These are phyloP conservation scores for Drosophila nigrodunni DNA, from an alignment of 1,140 invertebrate genomes.

Conservation along the genomic window DNA sequence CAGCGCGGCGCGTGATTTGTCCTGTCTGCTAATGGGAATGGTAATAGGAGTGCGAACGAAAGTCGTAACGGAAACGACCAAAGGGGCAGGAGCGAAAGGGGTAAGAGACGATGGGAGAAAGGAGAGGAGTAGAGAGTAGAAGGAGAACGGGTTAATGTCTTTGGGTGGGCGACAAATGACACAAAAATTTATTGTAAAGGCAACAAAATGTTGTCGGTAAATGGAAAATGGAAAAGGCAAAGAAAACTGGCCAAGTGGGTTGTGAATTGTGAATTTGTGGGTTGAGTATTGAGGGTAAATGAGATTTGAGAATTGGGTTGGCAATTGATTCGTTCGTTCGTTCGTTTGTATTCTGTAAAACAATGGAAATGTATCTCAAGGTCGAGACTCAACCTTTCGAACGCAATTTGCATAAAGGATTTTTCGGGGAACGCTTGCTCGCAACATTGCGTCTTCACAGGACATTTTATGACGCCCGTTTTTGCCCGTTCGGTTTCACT, in stretches of 20 bases:
- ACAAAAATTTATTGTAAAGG: not conserved
- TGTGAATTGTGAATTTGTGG: not conserved
- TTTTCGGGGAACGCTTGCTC: conserved; percentile 53
- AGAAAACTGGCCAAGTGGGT: not conserved
- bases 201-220: not conserved
- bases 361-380: conserved; percentile 33
- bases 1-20: conserved; percentile 43
- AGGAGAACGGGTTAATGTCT: conserved; percentile 28
- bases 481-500: conserved; percentile 12
- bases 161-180: conserved; percentile 12
- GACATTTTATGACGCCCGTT: conserved; percentile 31
- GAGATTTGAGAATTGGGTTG: not conserved
- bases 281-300: not conserved
- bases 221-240: not conserved
- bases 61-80: conserved; percentile 7
- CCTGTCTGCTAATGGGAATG: conserved; percentile 39
- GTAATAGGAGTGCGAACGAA: conserved; percentile 19
- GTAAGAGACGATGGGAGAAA: not conserved
- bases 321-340: conserved; percentile 27
- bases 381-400: conserved; percentile 29
- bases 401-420: conserved; percentile 72
- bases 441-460: conserved; percentile 61
- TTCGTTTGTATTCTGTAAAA: conserved; percentile 11
- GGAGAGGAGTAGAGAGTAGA: not conserved
- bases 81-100: not conserved